Base-by-base conservation (phyloP, 2,797 vertebrate genomes). In the Macropodus opercularis region DNA sequence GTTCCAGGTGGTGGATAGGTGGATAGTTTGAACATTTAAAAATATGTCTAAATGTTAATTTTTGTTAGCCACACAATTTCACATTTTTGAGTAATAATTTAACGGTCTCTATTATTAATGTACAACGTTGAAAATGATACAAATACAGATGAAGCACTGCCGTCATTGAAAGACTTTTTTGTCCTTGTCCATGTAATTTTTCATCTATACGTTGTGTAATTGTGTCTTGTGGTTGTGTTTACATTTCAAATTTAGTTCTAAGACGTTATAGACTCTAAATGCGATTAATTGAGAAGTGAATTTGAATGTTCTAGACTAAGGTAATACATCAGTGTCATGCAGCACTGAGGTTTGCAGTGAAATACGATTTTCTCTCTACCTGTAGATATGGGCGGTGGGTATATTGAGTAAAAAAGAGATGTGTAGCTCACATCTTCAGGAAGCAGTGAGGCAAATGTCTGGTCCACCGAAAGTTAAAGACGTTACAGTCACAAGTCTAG, bases 291-390 rank as follows among this genome's bases (percentile, higher is more conserved):
- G 53, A 53, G 67, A 49, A 49, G 67, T 75, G 74, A 76, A 78
- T 56, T 64, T 56, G 72, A 82, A 80, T 65, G 74, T 63, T 73
- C 40, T 23, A 52, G 46, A 78, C 69, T 68, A 61, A 65, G 78
- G 85, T 69, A 75, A 90, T 88, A 79, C 55, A 87, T 90, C 86
- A 90, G 32, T 72, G 86, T 85, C 84, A 80, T 29, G 57, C 55
- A 60, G 72, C 59, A 79, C 75, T 69, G 69, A 79, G 64, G 69
- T 80, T 66, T 72, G 56, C 72, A 58, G 47, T 68, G 76, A 79
- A 83, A 88, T 86, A 66, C 72, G 73, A 74, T 85, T 88, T 87
- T 75, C 77, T 75, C 67, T 76, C 69, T 76, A 70, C 76, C 42
- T 75, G 75, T 44, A 41, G 69, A 75, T 72, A 60, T 57, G 31